Evolutionary conservation across 2,113 vertebrate species (phyloP), one percentile per base, ranked within the genome.

Genomic region (Anarhynchus alexandrinus): DNA sequence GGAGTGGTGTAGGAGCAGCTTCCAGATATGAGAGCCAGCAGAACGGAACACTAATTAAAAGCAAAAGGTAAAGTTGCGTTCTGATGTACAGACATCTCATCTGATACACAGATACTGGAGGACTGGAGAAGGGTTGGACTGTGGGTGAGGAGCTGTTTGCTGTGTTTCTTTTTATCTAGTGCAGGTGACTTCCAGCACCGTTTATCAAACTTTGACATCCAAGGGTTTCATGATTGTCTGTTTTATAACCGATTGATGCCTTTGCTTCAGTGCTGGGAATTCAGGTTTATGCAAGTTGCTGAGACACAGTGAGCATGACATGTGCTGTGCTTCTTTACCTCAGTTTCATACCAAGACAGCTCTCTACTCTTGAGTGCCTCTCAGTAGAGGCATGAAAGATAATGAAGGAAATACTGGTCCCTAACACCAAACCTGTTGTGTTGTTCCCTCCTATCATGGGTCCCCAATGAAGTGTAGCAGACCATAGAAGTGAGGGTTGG

Each of bases 21-120:
- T 96, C 98, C 62, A 98, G 98, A 80, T 98, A 96, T 0, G 99
- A 99, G 62, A 98, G 94, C 94, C 99, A 99, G 98, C 99, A 99
- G 97, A 99, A 97, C 0, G 99, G 98, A 59, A 97, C 98, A 3
- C 94, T 98, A 66, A 97, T 98, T 72, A 98, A 98, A 97, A 98
- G 97, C 97, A 99, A 98, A 96, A 99, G 99, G 99, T 99, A 97
- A 97, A 47, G 61, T 29, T 73, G 7, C 13, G 11, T 76, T 43
- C 45, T 76, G n/a, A 9, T 12, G 13, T 49, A 20, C 43, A 23
- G 29, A 3, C 32, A 11, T 13, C 38, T 83, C 30, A 12, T 34
- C 29, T 52, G 34, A 13, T 74, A 51, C 13, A 12, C 49, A 51
- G 49, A 51, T 51, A 9, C 2, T 40, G 38, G 21, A 55, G 26